Conservation (phyloP, 2,113 vertebrate genomes). For the Aspiorhynchus laticeps region DNA sequence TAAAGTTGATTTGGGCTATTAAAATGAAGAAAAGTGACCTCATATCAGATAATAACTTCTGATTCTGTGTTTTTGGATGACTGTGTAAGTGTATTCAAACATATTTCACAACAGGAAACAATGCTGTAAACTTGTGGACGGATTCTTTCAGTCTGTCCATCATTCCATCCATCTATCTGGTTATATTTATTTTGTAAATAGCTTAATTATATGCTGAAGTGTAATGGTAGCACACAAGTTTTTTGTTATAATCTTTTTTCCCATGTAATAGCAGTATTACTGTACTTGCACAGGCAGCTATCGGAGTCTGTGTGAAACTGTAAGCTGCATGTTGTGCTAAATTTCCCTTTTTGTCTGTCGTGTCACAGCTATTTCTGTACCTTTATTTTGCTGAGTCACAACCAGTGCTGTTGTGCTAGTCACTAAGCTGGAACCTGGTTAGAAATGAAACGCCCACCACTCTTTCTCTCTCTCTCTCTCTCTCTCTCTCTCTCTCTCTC, state of each 20-base stretch:
- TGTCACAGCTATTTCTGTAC: slow-evolving; percentile 7
- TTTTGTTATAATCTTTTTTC: not conserved
- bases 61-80: too few species aligned
- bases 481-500: slow-evolving; percentile 7
- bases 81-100: too few species aligned
- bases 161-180: not conserved
- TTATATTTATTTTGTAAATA: not conserved
- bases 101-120: too few species aligned
- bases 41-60: not conserved
- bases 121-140: too few species aligned
- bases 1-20: not conserved
- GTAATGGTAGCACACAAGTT: not conserved
- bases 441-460: not conserved
- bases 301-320: not conserved
- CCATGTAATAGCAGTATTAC: not conserved
- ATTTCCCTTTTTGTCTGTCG: not conserved
- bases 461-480: not conserved
- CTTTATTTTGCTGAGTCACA: slow-evolving; percentile 3
- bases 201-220: not conserved
- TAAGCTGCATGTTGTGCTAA: not conserved
- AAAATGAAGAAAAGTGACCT: not conserved
- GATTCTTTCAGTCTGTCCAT: not conserved
- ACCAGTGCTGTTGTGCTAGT: slow-evolving; percentile 20
- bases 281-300: not conserved
- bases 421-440: slow-evolving; percentile 17